A percentile compares a stretch with the other conserved stretches of the same genome.
These are phyloP conservation scores for Harmothoe impar DNA, from an alignment of 2,888 invertebrate genomes.

Conservation along the genomic window DNA sequence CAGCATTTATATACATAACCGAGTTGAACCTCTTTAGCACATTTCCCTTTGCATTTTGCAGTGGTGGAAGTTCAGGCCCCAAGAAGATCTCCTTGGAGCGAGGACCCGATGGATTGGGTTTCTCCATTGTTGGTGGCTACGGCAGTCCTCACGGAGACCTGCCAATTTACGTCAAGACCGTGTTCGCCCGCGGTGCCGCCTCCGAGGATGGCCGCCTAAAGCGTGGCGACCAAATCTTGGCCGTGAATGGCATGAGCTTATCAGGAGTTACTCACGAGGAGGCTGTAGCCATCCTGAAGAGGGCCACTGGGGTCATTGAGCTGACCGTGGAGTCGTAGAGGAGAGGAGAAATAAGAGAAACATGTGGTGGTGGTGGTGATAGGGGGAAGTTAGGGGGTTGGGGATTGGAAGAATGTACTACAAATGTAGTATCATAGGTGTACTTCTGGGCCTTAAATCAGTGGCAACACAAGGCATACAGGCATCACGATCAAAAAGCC, in stretches of 20 bases:
- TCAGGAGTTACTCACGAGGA: conserved; percentile 88
- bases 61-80: conserved; percentile 37
- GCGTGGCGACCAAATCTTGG: conserved; percentile 94
- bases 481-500: too few relatives aligned
- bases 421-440: too few relatives aligned
- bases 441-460: too few relatives aligned
- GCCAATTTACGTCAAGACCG: conserved; percentile 85
- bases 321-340: conserved; percentile 82
- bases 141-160: conserved; percentile 85
- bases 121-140: conserved; percentile 85
- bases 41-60: background rate
- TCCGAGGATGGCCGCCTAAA: conserved; percentile 92
- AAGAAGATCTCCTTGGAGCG: conserved; percentile 83
- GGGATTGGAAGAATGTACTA: background rate
- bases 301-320: conserved; percentile 85
- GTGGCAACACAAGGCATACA: too few relatives aligned
- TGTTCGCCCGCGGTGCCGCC: conserved; percentile 91
- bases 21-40: too few relatives aligned
- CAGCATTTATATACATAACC: background rate
- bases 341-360: background rate
- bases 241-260: conserved; percentile 93
- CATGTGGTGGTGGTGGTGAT: too few relatives aligned
- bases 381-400: background rate
- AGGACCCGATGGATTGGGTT: conserved; percentile 85
- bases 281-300: conserved; percentile 93